phyloP scores from a whole-genome alignment of 2,113 vertebrate genomes.

The Engraulis encrasicolus region DNA sequence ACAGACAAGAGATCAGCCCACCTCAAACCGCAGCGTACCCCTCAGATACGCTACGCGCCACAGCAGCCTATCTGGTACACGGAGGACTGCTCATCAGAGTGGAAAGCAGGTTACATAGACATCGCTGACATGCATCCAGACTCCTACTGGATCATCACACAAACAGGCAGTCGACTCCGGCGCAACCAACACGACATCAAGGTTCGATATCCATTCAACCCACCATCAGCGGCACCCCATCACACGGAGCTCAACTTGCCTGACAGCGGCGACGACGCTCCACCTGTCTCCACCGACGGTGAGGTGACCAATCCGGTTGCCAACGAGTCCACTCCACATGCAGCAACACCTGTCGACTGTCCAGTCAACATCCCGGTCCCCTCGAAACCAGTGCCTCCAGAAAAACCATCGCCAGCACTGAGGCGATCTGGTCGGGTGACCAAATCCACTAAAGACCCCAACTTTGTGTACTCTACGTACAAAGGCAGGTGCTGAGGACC shows the following conservation, averaged over 20 bases:
- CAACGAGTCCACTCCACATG: neutral
- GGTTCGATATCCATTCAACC: neutral
- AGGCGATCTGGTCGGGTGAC: no score
- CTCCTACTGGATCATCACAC: neutral
- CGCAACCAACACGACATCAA: neutral
- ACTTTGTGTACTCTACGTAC: no score
- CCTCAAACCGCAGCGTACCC: neutral
- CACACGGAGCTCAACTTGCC: neutral
- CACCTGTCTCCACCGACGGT: no score
- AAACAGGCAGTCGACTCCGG: neutral
- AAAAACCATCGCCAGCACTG: no score
- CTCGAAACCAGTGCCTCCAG: no score
- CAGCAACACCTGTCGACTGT: neutral
- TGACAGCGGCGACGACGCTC: neutral
- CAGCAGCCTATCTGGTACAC: neutral
- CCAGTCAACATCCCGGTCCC: neutral
- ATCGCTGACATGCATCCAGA: neutral
- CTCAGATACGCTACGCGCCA: neutral
- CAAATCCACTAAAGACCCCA: no score
- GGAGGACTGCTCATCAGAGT: neutral
- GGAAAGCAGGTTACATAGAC: neutral
- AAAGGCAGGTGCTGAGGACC: no score
- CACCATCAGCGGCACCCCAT: neutral
- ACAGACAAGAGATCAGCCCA: neutral
- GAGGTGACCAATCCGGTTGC: neutral